Evolutionary conservation across 2,888 invertebrate genomes (phyloP).

Genomic region (Seira sanloemensis): DNA sequence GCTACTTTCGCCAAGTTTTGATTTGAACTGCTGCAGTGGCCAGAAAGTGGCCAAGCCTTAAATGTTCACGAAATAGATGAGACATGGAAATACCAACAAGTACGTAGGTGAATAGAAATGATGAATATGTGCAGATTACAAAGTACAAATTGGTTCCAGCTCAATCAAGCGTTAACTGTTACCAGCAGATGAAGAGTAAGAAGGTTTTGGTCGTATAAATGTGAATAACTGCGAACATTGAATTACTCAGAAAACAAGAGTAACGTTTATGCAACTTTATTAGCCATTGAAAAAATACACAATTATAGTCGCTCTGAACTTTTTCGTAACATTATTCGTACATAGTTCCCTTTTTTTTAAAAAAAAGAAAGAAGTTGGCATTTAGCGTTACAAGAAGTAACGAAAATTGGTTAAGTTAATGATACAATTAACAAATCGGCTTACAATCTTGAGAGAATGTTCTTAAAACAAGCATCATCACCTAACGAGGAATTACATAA

Average conservation of each 20-base stretch:
- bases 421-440: not conserved
- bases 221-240: too few relatives aligned
- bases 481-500: not conserved
- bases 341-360: not conserved
- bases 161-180: conserved; percentile 31
- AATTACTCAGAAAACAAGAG: too few relatives aligned
- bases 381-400: not conserved
- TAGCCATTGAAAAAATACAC: not conserved
- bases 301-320: not conserved
- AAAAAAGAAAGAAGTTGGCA: not conserved
- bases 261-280: not conserved
- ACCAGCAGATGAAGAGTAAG: too few relatives aligned
- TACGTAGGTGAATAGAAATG: too few relatives aligned
- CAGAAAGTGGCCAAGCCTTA: too few relatives aligned
- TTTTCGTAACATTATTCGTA: not conserved
- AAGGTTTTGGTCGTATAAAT: too few relatives aligned
- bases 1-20: too few relatives aligned
- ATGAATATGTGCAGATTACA: too few relatives aligned
- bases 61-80: too few relatives aligned
- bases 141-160: conserved; percentile 43
- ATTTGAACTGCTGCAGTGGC: too few relatives aligned
- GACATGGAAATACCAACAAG: too few relatives aligned
- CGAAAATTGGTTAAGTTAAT: not conserved
- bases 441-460: not conserved
- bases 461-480: not conserved